These are phyloP conservation scores for Mythimna vitellina DNA, from an alignment of 2,888 invertebrate species.

Conservation along the genomic window DNA sequence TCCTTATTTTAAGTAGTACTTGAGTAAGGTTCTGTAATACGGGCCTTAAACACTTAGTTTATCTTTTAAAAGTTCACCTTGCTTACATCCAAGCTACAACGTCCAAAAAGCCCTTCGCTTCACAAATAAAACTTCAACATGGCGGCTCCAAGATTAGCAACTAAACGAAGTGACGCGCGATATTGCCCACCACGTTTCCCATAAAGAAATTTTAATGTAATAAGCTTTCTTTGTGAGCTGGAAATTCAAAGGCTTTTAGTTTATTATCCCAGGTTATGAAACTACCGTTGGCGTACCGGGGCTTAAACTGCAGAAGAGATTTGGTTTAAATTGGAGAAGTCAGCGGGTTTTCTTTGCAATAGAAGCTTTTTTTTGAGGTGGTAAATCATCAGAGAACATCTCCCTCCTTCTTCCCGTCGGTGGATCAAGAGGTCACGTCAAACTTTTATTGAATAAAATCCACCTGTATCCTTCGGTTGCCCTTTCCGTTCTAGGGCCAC, in stretches of 20 bases:
- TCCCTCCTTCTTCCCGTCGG: too few relatives aligned
- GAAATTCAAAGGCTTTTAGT: constrained; percentile 85
- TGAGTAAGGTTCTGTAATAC: too few relatives aligned
- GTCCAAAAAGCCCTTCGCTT: constrained; percentile 5
- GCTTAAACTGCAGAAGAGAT: constrained; percentile 70
- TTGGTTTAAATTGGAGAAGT: constrained; percentile 38
- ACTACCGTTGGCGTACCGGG: constrained; percentile 71
- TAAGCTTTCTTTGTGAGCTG: constrained; percentile 84
- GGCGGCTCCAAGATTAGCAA: constrained; percentile 51
- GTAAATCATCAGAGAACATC: too few relatives aligned
- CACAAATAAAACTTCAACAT: constrained; percentile 33
- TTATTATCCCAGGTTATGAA: constrained; percentile 86
- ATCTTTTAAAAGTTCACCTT: neutral
- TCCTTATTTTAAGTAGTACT: too few relatives aligned
- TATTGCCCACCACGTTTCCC: constrained; percentile 69
- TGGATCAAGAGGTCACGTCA: too few relatives aligned
- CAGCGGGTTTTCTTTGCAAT: neutral
- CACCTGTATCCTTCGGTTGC: too few relatives aligned
- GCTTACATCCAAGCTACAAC: neutral
- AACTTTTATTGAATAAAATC: too few relatives aligned
- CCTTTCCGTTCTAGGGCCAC: too few relatives aligned
- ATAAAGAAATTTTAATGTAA: constrained; percentile 84
- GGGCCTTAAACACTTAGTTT: neutral
- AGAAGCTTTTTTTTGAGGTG: too few relatives aligned
- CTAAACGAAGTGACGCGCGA: constrained; percentile 71